Percentiles rank a stretch among this genome's conserved stretches.
Conservation (phyloP, 2,888 invertebrate genomes). For the Crocallis elinguaria region DNA sequence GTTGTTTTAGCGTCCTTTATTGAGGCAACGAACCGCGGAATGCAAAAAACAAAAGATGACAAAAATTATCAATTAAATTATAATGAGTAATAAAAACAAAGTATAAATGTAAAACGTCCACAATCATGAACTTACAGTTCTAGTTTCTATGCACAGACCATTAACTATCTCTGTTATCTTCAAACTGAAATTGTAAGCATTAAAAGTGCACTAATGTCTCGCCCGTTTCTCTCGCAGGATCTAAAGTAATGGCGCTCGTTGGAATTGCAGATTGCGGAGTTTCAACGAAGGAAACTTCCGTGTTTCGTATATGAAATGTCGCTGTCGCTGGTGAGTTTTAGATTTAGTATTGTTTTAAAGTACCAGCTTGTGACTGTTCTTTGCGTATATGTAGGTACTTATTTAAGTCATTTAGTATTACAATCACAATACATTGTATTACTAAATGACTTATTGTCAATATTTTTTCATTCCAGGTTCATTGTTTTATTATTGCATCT, state of each 20-base stretch:
- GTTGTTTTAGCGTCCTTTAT: no score
- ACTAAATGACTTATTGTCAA: no score
- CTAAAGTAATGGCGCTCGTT: slow-evolving; percentile 27
- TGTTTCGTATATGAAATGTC: slow-evolving; percentile 10
- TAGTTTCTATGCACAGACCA: background rate
- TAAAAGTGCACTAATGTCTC: slow-evolving; percentile 34
- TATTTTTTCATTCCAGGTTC: no score
- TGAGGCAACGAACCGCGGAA: no score
- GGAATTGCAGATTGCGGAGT: slow-evolving; percentile 33
- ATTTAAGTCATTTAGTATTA: no score
- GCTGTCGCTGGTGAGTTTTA: slow-evolving; percentile 9
- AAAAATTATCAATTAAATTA: no score
- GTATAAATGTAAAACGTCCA: background rate
- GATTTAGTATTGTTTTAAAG: background rate
- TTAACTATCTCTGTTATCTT: background rate
- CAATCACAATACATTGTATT: no score
- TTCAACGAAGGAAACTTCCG: slow-evolving; percentile 5
- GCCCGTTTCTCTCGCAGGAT: slow-evolving; percentile 31
- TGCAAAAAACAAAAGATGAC: no score
- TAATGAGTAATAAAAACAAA: no score
- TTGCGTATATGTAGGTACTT: no score
- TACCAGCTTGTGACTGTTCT: background rate
- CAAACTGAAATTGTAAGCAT: slow-evolving; percentile 20
- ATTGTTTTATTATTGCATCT: no score
- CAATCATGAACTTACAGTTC: background rate